Conservation (phyloP, 2,113 vertebrate genomes). For the Callithrix jacchus region DNA sequence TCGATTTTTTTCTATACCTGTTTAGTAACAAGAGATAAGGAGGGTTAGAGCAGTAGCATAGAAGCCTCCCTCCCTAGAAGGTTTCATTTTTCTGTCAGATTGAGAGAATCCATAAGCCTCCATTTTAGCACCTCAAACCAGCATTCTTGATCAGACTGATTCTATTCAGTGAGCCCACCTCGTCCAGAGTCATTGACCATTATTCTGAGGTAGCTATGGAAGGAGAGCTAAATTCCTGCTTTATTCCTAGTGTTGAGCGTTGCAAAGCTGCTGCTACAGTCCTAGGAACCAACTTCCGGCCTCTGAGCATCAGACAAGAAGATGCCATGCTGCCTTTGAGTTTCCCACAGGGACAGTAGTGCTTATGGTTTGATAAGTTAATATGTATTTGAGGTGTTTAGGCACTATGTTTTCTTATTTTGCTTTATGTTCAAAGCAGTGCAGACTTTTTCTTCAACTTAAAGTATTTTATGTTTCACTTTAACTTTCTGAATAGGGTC, state of each 20-base stretch:
- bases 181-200: neutral
- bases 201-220: neutral
- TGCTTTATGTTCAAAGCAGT: neutral
- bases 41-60: neutral
- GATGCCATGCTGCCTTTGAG: neutral
- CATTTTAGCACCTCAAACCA: neutral
- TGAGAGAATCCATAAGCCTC: neutral
- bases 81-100: neutral
- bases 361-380: neutral
- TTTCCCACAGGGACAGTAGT: neutral
- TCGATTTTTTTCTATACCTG: neutral
- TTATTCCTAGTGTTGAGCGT: neutral
- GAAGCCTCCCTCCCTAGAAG: neutral
- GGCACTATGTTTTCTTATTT: neutral
- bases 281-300: neutral
- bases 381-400: neutral
- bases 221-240: neutral
- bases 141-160: neutral
- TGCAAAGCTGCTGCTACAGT: neutral
- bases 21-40: neutral
- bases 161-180: neutral
- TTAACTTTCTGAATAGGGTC: neutral
- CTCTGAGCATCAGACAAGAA: neutral
- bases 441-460: neutral
- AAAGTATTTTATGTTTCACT: constrained; percentile 14